Evolutionary conservation across 2,113 vertebrate species (phyloP), one percentile per base, ranked within the genome.

Genomic region (Albula glossodonta): DNA sequence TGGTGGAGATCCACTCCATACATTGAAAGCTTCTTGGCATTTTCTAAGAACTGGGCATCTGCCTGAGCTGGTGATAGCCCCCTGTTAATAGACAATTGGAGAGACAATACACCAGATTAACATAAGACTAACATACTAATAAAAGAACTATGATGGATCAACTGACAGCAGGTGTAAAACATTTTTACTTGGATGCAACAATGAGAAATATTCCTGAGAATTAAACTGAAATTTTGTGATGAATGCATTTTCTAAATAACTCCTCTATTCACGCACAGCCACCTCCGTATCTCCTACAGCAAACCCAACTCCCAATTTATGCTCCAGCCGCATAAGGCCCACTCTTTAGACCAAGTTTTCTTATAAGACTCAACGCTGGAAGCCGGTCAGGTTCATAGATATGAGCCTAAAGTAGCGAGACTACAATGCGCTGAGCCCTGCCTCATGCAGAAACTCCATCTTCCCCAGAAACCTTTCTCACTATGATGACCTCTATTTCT

Each of bases 11-110:
- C 98, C 87, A 99, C 97, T 0, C 98, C 98, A 0, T 99, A 99
- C 98, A 99, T 99, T 81, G 98, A 99, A 63, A 99, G 96, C 82
- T 98, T 98, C 95, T 99, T 99, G 82, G 98, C 98, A 83, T 98
- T 99, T 96, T 99, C 98, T 94, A 99, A 93, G 94, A 99, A 99
- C 92, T 98, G 97, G 84, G 94, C 89, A 88, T 99, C 98, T 1
- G 98, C 98, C 85, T 99, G 97, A 81, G 98, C 98, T 89, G 98
- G 98, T 93, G 97, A 97, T 95, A 99, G 96, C 84, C 98, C 98
- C 95, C 98, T 99, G 84, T 63, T 92, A 87, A 83, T 0, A 53
- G 17, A 63, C 83, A 82, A 11, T 13, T 0, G 2, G 13, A 79
- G 0, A 83, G 70, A 74, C 70, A 31, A 74, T 74, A 10, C 70